Evolutionary conservation across 2,888 invertebrate genomes (phyloP), one percentile per base, ranked within the genome.

Genomic region (Silvanus unidentatus): DNA sequence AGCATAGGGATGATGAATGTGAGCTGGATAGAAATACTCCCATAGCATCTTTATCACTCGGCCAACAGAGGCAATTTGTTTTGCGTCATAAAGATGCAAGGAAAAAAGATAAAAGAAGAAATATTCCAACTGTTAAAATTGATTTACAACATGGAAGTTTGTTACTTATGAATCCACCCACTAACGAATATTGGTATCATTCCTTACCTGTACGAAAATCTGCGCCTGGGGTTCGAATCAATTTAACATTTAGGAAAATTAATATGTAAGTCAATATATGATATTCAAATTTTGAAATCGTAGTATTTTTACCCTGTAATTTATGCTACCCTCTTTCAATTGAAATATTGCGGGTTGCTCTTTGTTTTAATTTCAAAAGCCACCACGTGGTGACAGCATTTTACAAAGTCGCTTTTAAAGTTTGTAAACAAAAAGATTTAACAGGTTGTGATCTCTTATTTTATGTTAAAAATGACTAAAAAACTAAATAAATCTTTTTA

Each of bases 131-230:
- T 78, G 77, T 79, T 2, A 81, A 77, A 64, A 60, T 85, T 9
- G 69, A 72, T 41, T 68, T 86, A 57, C 76, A 81, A 53, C 78
- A 82, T 63, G 84, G 86, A 2, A 81, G 82, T 61, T 61, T 86
- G 29, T 67, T 86, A 39, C 58, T 84, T 44, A 85, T 86, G 84
- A 81, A 84, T 61, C 76, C 79, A 10, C 85, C 85, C 0, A 85
- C 85, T 1, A 86, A 86, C 58, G 72, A 75, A 42, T 68, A 74
- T 54, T 86, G 86, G 85, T 85, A 84, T 64, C 85, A 86, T 65
- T 79, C 81, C 3, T 65, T 86, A 47, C 86, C 85, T 0, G 69
- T 68, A 3, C 71, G 82, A 27, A 82, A 80, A 62, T 75, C 68
- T 46, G 67, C 77, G 11, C 47, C 61, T 14, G 76, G 76, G 30